Conservation (phyloP, 2,888 invertebrate species). For the Callosobruchus maculatus region DNA sequence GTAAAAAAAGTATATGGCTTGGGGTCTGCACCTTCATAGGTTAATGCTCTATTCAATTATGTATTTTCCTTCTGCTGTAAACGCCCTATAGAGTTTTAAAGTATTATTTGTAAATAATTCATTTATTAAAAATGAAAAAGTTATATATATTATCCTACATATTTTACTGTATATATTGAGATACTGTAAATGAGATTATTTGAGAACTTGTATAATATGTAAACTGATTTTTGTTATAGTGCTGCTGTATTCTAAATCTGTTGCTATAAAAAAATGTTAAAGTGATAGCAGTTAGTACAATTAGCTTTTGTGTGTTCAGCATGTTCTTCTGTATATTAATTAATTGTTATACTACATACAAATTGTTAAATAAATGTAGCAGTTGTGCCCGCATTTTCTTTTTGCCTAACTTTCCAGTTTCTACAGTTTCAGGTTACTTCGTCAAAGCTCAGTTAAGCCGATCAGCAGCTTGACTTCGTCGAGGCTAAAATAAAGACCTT, state of each 20-base stretch:
- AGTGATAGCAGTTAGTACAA: conserved; percentile 20
- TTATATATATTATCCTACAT: not conserved
- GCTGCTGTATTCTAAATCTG: conserved; percentile 22
- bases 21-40: not conserved
- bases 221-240: not conserved
- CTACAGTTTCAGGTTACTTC: not conserved
- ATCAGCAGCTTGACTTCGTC: no score
- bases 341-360: conserved; percentile 48
- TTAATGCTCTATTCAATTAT: not conserved
- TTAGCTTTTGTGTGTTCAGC: conserved; percentile 48
- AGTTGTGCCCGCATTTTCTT: conserved; percentile 36
- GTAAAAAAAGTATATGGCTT: not conserved
- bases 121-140: not conserved
- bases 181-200: not conserved
- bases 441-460: no score
- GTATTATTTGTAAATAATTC: not conserved
- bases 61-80: not conserved
- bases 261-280: conserved; percentile 7
- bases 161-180: not conserved
- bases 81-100: not conserved
- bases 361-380: conserved; percentile 52
- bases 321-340: conserved; percentile 49
- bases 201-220: not conserved
- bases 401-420: not conserved
- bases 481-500: no score